phyloP scores from a whole-genome alignment of 2,113 vertebrate species.

The Alces alces region DNA sequence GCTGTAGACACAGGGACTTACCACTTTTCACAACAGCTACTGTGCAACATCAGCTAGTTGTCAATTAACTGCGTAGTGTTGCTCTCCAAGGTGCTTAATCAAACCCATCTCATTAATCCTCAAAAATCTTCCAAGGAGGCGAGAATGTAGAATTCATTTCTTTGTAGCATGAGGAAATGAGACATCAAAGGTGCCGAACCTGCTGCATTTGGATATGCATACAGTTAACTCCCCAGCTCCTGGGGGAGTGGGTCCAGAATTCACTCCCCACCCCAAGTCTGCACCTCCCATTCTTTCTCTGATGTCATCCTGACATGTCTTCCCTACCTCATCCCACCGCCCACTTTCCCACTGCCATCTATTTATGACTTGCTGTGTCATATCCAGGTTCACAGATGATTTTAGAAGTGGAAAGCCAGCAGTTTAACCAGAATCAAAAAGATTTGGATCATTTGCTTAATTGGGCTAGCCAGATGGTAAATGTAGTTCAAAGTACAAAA shows the following conservation, averaged over 20 bases:
- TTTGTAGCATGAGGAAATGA: slow-evolving; percentile 33
- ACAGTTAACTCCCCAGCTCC: background rate
- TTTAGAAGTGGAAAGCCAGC: slow-evolving; percentile 48
- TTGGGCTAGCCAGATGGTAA: slow-evolving; percentile 75
- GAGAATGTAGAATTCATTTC: background rate
- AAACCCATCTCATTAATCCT: slow-evolving; percentile 58
- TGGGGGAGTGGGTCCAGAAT: background rate
- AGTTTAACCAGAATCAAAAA: slow-evolving; percentile 71
- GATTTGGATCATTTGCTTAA: slow-evolving; percentile 75
- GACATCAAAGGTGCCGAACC: slow-evolving; percentile 53
- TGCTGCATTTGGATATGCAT: background rate
- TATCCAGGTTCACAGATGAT: slow-evolving; percentile 65
- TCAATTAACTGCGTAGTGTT: background rate
- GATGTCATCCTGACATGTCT: background rate
- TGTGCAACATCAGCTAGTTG: background rate
- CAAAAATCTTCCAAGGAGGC: slow-evolving; percentile 38
- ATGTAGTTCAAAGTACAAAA: slow-evolving; percentile 73
- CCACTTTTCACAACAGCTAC: background rate
- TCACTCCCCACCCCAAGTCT: background rate
- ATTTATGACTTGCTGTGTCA: slow-evolving; percentile 41
- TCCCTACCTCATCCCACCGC: background rate
- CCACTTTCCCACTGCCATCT: slow-evolving; percentile 11
- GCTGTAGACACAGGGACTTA: background rate
- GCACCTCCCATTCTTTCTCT: background rate
- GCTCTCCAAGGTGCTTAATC: slow-evolving; percentile 50